Evolutionary conservation across 64 coral and sea anemone species (phyloP), one percentile per base, ranked within the genome.

Genomic region (Anthopleura sola): DNA sequence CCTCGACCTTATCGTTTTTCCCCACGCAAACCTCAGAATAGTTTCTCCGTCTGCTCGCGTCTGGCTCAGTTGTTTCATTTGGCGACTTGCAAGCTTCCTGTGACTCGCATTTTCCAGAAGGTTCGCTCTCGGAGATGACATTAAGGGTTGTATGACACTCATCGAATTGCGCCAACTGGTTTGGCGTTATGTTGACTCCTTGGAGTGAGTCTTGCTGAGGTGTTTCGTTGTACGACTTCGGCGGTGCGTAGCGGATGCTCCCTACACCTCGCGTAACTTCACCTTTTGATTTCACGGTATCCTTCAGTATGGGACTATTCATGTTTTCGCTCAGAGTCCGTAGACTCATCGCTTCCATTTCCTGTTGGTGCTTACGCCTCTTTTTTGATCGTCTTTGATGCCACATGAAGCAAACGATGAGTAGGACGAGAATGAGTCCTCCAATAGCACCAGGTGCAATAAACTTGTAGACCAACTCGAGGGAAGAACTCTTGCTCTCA

Each of bases 181-280:
- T 82, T 6, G 29, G 28, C 66, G 66, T 71, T 31, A 71, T 71
- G 44, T 33, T 76, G 39, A 37, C n/a, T 24, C n/a, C 20, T 47
- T 31, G 50, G 14, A 2, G 26, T 17, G 12, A 68, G 9, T 29
- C 84, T 18, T 47, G 60, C 14, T 24, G 47, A 58, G 18, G 56
- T 85, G 74, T 51, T 49, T 50, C n/a, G 16, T 17, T 62, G 40
- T 21, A 71, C 38, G 31, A 23, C n/a, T 49, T 71, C 15, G 86
- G 66, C 0, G 84, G 75, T 1, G 57, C 84, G 15, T 91, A 91
- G 36, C 84, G 53, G 31, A 91, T 60, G 23, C 89, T 91, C 17
- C 39, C 77, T 33, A 44, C 75, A 0, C 76, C 84, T 32, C 84
- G 55, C 24, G 89, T 91, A 23, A 91, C 84, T 23, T 31, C 40